Percentiles rank a stretch among this genome's conserved stretches.
Conservation (phyloP, 1,140 invertebrate species). For the Lineus longissimus region DNA sequence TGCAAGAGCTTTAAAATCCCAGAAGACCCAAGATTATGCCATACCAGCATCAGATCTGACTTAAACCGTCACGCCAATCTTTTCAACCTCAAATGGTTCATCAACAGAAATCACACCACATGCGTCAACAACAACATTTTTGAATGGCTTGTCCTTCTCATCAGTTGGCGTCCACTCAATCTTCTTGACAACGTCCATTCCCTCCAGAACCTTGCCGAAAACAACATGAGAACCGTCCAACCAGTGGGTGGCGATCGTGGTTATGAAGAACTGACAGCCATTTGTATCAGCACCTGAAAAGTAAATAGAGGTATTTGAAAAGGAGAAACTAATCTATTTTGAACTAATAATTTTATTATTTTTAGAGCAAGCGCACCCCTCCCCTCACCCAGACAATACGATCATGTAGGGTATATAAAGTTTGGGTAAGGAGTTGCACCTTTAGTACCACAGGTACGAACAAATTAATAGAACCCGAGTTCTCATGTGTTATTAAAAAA, state of each 20-base stretch:
- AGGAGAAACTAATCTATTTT: neutral
- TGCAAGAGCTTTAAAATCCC: too few species aligned
- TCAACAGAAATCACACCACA: conserved; percentile 65
- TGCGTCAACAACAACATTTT: conserved; percentile 68
- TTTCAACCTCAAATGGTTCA: conserved; percentile 63
- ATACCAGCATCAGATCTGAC: too few species aligned
- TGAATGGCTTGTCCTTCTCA: conserved; percentile 65
- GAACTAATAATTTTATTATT: neutral
- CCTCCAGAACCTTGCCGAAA: conserved; percentile 87
- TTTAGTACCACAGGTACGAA: too few species aligned
- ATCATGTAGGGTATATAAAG: too few species aligned
- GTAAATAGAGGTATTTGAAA: neutral
- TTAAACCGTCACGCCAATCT: neutral
- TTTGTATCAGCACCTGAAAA: conserved; percentile 34
- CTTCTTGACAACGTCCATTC: conserved; percentile 63
- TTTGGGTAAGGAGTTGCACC: too few species aligned
- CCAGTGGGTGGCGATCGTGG: conserved; percentile 73
- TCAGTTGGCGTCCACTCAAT: conserved; percentile 62
- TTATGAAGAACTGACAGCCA: conserved; percentile 54
- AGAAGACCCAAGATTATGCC: too few species aligned
- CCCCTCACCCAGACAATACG: neutral
- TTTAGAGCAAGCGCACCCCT: neutral
- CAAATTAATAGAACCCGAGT: too few species aligned
- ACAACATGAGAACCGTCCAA: conserved; percentile 90
- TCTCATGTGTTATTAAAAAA: too few species aligned